A percentile compares a stretch with the other conserved stretches of the same genome.
phyloP scores from a whole-genome alignment of 1,140 invertebrate genomes.

The Theocolax elegans region DNA sequence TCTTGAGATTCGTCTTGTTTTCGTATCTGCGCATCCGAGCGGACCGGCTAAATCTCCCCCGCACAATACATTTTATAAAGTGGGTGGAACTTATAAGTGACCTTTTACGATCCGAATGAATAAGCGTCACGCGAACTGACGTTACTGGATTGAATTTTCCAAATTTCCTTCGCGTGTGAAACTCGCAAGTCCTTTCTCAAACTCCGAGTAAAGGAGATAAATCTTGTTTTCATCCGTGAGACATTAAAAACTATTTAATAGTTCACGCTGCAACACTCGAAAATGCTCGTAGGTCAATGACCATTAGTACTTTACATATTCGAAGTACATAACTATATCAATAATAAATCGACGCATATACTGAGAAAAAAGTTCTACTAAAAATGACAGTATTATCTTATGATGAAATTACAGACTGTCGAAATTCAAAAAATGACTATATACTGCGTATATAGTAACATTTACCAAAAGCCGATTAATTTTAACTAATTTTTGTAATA shows the following conservation, averaged over 20 bases:
- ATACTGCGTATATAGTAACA: too few species aligned
- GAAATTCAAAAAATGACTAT: too few species aligned
- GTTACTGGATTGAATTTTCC: slow-evolving; percentile 51
- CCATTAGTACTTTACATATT: slow-evolving; percentile 16
- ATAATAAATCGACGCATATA: too few species aligned
- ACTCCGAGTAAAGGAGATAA: slow-evolving; percentile 31
- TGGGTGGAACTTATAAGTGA: slow-evolving; percentile 59
- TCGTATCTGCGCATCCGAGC: slow-evolving; percentile 54
- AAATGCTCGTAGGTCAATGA: slow-evolving; percentile 5
- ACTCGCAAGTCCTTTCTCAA: too few species aligned
- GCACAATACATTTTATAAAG: slow-evolving; percentile 56
- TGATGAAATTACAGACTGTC: too few species aligned
- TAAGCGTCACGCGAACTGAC: slow-evolving; percentile 50
- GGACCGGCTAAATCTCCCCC: slow-evolving; percentile 53
- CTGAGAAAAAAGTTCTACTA: too few species aligned
- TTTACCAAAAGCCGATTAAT: too few species aligned
- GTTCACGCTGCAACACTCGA: slow-evolving; percentile 8
- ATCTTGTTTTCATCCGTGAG: slow-evolving; percentile 18
- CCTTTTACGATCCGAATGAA: slow-evolving; percentile 54
- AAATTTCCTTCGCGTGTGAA: slow-evolving; percentile 37
- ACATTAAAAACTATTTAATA: slow-evolving; percentile 18
- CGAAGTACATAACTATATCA: slow-evolving; percentile 24
- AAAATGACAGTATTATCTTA: too few species aligned
- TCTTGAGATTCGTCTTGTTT: slow-evolving; percentile 54
- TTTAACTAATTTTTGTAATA: too few species aligned